Evolutionary conservation across 2,888 invertebrate genomes (phyloP).

Genomic region (Lithophane socia): DNA sequence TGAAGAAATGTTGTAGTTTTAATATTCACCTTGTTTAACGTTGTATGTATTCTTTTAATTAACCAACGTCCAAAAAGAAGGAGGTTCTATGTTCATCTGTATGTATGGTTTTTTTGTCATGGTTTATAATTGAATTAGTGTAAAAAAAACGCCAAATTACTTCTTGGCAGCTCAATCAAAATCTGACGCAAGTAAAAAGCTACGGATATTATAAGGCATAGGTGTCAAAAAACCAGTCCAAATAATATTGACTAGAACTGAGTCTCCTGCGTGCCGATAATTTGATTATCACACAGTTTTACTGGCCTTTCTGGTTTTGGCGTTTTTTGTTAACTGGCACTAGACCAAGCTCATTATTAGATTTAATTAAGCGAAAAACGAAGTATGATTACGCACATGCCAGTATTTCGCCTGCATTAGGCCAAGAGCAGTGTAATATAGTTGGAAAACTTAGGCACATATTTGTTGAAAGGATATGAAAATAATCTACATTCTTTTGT

Average conservation of each 20-base stretch:
- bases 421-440: neutral
- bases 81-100: too few species aligned
- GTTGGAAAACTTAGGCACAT: neutral
- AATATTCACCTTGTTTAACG: too few species aligned
- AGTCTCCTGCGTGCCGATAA: conserved; percentile 1
- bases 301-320: conserved; percentile 11
- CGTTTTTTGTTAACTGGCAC: conserved; percentile 5
- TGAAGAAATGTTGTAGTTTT: neutral
- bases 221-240: neutral
- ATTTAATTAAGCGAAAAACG: conserved; percentile 20
- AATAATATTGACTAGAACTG: neutral
- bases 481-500: neutral
- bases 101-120: too few species aligned
- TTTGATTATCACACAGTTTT: conserved; percentile 24
- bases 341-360: conserved; percentile 11
- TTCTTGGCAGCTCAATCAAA: too few species aligned
- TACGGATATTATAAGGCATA: too few species aligned
- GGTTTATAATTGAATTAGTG: too few species aligned
- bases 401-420: neutral
- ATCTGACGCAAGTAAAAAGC: too few species aligned
- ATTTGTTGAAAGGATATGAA: neutral
- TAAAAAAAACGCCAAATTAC: too few species aligned
- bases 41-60: too few species aligned
- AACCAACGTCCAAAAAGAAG: too few species aligned
- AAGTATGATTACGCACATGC: neutral